These are phyloP conservation scores for Pachymerium ferrugineum DNA, from an alignment of 2,888 invertebrate species.

Conservation along the genomic window DNA sequence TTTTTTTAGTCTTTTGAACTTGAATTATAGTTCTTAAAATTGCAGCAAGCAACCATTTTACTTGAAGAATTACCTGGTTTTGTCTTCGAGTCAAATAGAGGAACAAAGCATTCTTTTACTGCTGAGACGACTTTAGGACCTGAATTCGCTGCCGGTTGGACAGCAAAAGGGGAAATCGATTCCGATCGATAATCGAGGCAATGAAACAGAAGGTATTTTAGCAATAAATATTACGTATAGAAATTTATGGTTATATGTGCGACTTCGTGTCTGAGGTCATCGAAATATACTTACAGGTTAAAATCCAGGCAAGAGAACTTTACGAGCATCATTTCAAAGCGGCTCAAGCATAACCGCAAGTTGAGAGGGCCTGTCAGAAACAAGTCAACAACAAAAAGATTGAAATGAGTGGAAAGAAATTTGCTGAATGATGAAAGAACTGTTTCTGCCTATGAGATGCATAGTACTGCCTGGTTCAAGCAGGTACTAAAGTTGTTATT, in stretches of 20 bases:
- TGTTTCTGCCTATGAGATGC: constrained; percentile 93
- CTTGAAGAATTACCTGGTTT: constrained; percentile 93
- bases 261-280: too few relatives aligned
- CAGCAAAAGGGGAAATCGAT: constrained; percentile 66
- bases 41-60: constrained; percentile 71
- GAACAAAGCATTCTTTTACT: constrained; percentile 92
- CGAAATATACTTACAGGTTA: too few relatives aligned
- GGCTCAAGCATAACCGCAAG: constrained; percentile 86
- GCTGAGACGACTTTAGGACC: constrained; percentile 91
- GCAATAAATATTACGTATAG: not conserved
- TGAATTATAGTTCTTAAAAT: not conserved
- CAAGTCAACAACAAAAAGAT: constrained; percentile 53
- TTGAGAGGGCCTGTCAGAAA: constrained; percentile 69
- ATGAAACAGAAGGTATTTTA: constrained; percentile 65
- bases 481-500: constrained; percentile 60
- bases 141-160: constrained; percentile 80
- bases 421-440: constrained; percentile 75
- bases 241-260: too few relatives aligned
- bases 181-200: constrained; percentile 75
- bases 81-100: constrained; percentile 93
- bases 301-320: constrained; percentile 69
- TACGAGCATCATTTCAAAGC: constrained; percentile 80
- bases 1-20: constrained; percentile 26
- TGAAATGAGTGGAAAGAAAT: constrained; percentile 65
- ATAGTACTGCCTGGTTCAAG: constrained; percentile 89